phyloP scores from a whole-genome alignment of 2,113 vertebrate species.

The Corvus cornix region DNA sequence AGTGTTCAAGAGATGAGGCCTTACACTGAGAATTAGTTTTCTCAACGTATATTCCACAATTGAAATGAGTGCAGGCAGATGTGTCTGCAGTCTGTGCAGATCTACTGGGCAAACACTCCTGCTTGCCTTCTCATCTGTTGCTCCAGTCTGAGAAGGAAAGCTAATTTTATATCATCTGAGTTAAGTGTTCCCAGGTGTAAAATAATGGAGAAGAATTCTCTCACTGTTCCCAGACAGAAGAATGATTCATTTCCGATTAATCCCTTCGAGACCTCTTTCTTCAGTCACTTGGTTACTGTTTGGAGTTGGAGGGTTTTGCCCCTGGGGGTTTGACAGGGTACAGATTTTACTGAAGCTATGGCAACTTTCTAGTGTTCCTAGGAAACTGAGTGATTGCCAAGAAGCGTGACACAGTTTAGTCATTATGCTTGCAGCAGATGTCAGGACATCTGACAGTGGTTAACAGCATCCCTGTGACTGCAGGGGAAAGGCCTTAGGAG shows the following conservation, averaged over 20 bases:
- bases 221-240: background rate
- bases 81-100: background rate
- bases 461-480: background rate
- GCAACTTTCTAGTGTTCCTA: background rate
- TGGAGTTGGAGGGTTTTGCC: background rate
- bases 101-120: background rate
- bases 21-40: background rate
- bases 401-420: background rate
- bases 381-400: background rate
- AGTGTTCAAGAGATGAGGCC: background rate
- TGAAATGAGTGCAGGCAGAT: background rate
- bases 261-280: background rate
- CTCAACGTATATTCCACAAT: background rate
- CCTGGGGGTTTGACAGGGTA: background rate
- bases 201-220: background rate
- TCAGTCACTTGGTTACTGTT: background rate
- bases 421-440: background rate
- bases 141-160: background rate
- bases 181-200: conserved; percentile 21
- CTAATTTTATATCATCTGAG: background rate
- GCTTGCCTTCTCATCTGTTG: background rate
- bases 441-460: background rate
- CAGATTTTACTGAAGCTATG: background rate
- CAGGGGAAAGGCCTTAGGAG: background rate
- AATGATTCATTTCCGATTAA: conserved; percentile 12